phyloP scores from a whole-genome alignment of 2,888 invertebrate genomes.

The Euzophera pinguis region DNA sequence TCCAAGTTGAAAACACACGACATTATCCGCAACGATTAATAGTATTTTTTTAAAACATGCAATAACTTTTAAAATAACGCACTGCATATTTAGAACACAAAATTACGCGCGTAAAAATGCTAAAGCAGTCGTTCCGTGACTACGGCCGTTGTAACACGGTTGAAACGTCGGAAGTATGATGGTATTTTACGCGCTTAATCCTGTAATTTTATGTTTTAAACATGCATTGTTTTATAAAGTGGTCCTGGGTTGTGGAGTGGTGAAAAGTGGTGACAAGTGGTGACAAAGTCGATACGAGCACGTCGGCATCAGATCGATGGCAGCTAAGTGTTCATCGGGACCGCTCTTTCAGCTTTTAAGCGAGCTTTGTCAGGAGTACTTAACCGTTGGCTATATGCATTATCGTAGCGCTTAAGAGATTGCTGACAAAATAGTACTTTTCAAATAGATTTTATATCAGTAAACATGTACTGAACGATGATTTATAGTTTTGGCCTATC shows the following conservation, averaged over 20 bases:
- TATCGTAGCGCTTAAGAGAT: background rate
- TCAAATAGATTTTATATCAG: background rate
- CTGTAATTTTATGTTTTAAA: conserved; percentile 10
- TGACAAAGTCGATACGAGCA: background rate
- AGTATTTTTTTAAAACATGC: no score
- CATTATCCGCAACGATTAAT: no score
- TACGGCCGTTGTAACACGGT: no score
- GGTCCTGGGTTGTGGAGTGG: background rate
- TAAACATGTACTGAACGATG: no score
- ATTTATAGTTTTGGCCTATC: no score
- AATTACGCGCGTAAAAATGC: no score
- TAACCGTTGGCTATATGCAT: background rate
- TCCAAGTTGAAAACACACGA: no score
- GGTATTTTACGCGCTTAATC: no score
- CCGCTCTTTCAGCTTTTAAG: background rate
- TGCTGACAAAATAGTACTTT: background rate
- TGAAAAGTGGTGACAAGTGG: conserved; percentile 2
- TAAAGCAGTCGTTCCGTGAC: no score
- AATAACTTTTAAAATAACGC: no score
- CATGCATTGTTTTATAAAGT: conserved; percentile 15
- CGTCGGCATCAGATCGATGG: background rate
- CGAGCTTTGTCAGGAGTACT: background rate
- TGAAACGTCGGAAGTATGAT: no score
- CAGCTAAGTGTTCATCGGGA: conserved; percentile 6
- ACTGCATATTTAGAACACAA: no score